Evolutionary conservation across 2,888 invertebrate genomes (phyloP).

Genomic region (Agrochola litura): DNA sequence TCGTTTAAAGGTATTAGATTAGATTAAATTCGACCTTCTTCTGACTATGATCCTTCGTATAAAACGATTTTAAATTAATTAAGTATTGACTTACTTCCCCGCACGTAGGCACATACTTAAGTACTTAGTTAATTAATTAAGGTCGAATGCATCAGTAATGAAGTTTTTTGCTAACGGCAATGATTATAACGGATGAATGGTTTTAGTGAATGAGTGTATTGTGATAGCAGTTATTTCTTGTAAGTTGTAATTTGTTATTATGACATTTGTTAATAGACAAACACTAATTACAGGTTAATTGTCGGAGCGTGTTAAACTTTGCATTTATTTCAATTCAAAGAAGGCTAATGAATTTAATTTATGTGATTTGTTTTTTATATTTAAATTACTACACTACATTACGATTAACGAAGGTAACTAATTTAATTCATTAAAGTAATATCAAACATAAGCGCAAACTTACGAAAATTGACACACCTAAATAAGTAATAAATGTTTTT

Average conservation of each 20-base stretch:
- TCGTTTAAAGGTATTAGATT: too few relatives aligned
- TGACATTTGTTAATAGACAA: slow-evolving; percentile 21
- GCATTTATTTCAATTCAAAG: background rate
- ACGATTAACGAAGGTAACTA: background rate
- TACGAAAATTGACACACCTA: too few relatives aligned
- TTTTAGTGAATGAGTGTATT: slow-evolving; percentile 37
- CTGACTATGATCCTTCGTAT: slow-evolving; percentile 14
- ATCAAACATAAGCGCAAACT: background rate
- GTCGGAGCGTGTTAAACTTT: background rate
- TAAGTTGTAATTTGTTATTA: slow-evolving; percentile 6
- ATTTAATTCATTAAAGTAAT: background rate
- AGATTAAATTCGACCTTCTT: background rate
- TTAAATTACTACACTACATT: background rate
- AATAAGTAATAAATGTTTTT: background rate
- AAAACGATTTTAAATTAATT: slow-evolving; percentile 11
- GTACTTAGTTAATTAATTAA: slow-evolving; percentile 16
- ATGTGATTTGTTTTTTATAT: background rate
- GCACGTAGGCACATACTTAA: background rate
- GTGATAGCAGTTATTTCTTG: slow-evolving; percentile 14
- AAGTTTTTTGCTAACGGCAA: slow-evolving; percentile 1
- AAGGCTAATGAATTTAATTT: background rate
- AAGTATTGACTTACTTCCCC: slow-evolving; percentile 1
- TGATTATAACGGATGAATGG: slow-evolving; percentile 36
- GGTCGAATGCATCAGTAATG: background rate
- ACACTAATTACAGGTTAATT: background rate